Base-by-base conservation (phyloP, 1,140 invertebrate genomes). In the Calosoma granatense region DNA sequence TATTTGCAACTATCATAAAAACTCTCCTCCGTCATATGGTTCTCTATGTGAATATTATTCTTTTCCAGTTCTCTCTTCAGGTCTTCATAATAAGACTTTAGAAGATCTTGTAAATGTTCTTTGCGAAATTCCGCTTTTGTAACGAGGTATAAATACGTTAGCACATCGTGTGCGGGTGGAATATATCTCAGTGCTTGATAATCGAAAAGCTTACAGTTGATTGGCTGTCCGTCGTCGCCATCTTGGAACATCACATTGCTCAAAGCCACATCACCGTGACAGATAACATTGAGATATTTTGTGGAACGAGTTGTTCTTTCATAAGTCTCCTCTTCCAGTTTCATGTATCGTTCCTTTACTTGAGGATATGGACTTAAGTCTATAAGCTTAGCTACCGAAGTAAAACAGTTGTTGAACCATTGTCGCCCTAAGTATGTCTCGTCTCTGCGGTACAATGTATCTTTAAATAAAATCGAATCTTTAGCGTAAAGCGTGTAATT, bases 101-200 rank as follows among this genome's bases (percentile, higher is more conserved):
- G 17, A 12, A 47, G 17, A 47, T 9, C 17, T 11, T 17, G 9
- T 3, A 12, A 17, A 47, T 47, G 41, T 47, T 56, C 59, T 57
- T 51, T 61, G 63, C 19, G 63, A 52, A 76, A 74, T 19, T 60
- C 60, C 47, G 64, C 67, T 0, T 63, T 61, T 1, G 75, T 75
- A 1, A 65, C 73, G 23, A 72, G 36, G 55, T 75, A 74, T 2
- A 76, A 55, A 22, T 72, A 64, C 0, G 65, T 59, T 63, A 74
- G 69, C 1, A 77, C 30, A 57, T 77, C 75, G 30, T 76, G 73
- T 1, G 72, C 68, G 0, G 74, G 76, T 11, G 74, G 74, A 1
- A 57, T 67, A 58, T 75, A 75, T 11, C 74, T 63, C 1, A 67
- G 53, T 53, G 69, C 70, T 59, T 76, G 74, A 58, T 67, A 77